A percentile compares a stretch with the other conserved stretches of the same genome.
phyloP scores from a whole-genome alignment of 23 tunicate species.

The Aplidium turbinatum region DNA sequence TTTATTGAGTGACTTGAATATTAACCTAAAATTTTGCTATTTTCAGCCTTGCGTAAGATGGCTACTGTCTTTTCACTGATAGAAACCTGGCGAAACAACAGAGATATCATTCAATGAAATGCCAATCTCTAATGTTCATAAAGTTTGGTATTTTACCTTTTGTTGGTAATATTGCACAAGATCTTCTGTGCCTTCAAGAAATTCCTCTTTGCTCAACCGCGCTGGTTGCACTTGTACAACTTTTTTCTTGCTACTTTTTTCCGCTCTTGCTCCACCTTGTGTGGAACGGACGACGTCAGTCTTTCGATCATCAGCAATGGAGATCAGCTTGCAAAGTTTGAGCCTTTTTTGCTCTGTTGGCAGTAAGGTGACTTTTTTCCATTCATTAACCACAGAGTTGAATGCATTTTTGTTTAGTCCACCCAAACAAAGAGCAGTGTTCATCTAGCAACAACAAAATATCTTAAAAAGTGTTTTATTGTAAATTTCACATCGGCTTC shows the following conservation, averaged over 20 bases:
- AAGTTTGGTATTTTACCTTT: too few relatives aligned
- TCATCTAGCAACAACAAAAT: constrained; percentile 18
- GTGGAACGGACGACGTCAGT: not conserved
- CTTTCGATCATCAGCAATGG: constrained; percentile 13
- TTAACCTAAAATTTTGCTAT: too few relatives aligned
- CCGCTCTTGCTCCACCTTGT: not conserved
- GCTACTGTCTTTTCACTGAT: too few relatives aligned
- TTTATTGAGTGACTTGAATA: too few relatives aligned
- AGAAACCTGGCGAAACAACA: too few relatives aligned
- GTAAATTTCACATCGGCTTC: too few relatives aligned
- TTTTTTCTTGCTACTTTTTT: not conserved
- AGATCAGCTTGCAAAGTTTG: constrained; percentile 1
- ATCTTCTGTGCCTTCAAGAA: constrained; percentile 46
- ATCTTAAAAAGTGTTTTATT: too few relatives aligned
- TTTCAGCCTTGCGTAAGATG: too few relatives aligned
- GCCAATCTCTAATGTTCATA: too few relatives aligned
- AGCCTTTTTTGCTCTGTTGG: constrained; percentile 21
- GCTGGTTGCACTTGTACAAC: not conserved
- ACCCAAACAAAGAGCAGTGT: constrained; percentile 21
- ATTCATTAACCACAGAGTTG: constrained; percentile 6
- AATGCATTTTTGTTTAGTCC: constrained; percentile 24
- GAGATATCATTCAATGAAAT: too few relatives aligned
- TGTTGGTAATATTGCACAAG: constrained; percentile 38
- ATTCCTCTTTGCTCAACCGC: constrained; percentile 14
- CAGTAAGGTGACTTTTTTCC: constrained; percentile 14